Base-by-base conservation (phyloP, 2,113 vertebrate genomes). In the Coptodon bakossiorum region DNA sequence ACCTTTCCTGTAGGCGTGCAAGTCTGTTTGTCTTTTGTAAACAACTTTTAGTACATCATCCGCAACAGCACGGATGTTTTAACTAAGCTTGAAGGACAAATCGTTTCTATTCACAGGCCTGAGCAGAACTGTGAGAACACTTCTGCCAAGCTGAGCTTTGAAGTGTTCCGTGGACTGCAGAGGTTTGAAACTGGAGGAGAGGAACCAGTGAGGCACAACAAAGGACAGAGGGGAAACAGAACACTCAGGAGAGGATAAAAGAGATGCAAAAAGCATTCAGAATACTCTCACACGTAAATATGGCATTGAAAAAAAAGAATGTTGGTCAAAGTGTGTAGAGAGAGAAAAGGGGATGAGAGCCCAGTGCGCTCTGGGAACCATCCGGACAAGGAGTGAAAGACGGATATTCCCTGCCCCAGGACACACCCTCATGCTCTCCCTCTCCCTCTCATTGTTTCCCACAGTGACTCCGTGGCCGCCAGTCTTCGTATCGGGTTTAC, bases 361-460 rank as follows among this genome's bases (percentile, higher is more conserved):
- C 27, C 63, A 43, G 84, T 87, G 84, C 73, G 81, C 78, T n/a
- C 88, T 91, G 63, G 92, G 89, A 93, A 93, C 86, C 80, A 84
- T 86, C 89, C 76, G 80, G 88, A 90, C 86, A 78, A 48, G 86
- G 86, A 89, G 86, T 88, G 88, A 89, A 54, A 91, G 92, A 93
- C 94, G 87, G 95, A 95, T 93, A 93, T 94, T 92, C 95, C 92
- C 93, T 93, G 92, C 91, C 91, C 76, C 87, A 93, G 95, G 95
- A 96, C 96, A 96, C 96, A 95, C 95, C 96, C 96, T 96, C 82
- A 14, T 38, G 29, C 82, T 40, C 92, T 86, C 84, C 81, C 87
- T 82, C 83, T 54, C 88, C 59, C 90, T 79, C 86, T 91, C 91
- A 93, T 93, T 94, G 91, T 95, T 94, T 94, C 92, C 88, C 92